These are phyloP conservation scores for Heliconius himera DNA, from an alignment of 1,140 invertebrate genomes.

Conservation along the genomic window DNA sequence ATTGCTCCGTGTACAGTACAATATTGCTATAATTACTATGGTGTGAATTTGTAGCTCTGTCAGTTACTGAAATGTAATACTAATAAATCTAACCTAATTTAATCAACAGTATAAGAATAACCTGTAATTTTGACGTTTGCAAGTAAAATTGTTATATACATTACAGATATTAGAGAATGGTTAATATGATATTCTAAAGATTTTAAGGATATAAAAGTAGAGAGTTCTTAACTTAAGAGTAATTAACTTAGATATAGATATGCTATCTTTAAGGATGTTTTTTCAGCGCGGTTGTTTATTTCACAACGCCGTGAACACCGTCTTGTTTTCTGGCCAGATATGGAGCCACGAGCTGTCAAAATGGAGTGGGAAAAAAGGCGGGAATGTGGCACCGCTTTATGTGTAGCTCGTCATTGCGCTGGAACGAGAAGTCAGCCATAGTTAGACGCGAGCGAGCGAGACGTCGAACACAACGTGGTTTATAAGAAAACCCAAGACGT, in stretches of 20 bases:
- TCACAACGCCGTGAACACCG: slow-evolving; percentile 60
- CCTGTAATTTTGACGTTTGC: too few species aligned
- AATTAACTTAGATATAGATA: background rate
- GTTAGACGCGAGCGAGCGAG: slow-evolving; percentile 50
- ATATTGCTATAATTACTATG: background rate
- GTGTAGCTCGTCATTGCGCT: slow-evolving; percentile 78
- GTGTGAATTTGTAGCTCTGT: background rate
- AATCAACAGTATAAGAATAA: too few species aligned
- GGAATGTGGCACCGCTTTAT: slow-evolving; percentile 80
- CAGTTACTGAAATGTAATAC: too few species aligned
- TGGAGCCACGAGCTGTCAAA: slow-evolving; percentile 81
- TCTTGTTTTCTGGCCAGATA: slow-evolving; percentile 78
- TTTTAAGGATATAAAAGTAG: background rate
- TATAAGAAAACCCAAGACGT: slow-evolving; percentile 82
- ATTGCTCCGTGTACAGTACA: background rate
- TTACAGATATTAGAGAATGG: too few species aligned
- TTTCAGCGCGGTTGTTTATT: background rate
- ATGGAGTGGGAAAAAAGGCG: slow-evolving; percentile 82
- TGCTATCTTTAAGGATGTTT: background rate
- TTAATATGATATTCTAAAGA: background rate
- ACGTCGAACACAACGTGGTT: slow-evolving; percentile 76
- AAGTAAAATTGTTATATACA: too few species aligned
- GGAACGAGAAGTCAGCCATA: slow-evolving; percentile 54
- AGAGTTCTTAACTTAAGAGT: background rate
- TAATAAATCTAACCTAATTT: too few species aligned